phyloP scores from a whole-genome alignment of 1,140 invertebrate species.

The Drosophila repletoides region DNA sequence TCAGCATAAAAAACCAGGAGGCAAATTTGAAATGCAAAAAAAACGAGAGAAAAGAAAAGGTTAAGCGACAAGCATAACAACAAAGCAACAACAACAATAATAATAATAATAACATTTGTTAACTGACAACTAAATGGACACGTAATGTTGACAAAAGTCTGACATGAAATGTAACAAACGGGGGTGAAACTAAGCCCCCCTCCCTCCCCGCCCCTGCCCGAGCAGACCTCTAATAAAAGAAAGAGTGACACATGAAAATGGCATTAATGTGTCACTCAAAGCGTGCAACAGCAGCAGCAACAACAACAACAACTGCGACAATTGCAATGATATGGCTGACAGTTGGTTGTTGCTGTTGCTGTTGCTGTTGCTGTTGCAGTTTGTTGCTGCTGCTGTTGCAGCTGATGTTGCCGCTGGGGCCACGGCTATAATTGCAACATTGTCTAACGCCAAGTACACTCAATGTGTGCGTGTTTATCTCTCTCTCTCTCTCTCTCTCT shows the following conservation, averaged over 20 bases:
- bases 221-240: constrained; percentile 66
- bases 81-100: constrained; percentile 42
- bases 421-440: constrained; percentile 72
- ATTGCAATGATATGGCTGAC: constrained; percentile 77
- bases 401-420: constrained; percentile 30
- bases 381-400: constrained; percentile 16
- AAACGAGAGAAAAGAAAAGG: constrained; percentile 21
- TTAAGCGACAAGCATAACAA: constrained; percentile 38
- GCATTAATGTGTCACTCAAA: constrained; percentile 81
- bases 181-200: too few species aligned
- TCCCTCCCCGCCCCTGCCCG: too few species aligned
- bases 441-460: constrained; percentile 67
- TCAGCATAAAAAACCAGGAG: constrained; percentile 49
- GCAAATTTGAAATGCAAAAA: constrained; percentile 24
- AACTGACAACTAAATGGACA: constrained; percentile 80
- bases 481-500: constrained; percentile 24
- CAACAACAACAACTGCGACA: constrained; percentile 63
- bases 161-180: constrained; percentile 70
- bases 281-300: constrained; percentile 45
- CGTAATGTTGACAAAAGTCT: constrained; percentile 79
- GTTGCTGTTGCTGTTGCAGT: constrained; percentile 37
- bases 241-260: constrained; percentile 81
- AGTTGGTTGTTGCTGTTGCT: constrained; percentile 44
- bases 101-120: constrained; percentile 59
- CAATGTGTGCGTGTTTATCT: constrained; percentile 2